Percentiles rank a stretch among this genome's conserved stretches.
These are phyloP conservation scores for Acanthurus lineatus DNA, from an alignment of 2,797 vertebrate genomes.

Conservation along the genomic window DNA sequence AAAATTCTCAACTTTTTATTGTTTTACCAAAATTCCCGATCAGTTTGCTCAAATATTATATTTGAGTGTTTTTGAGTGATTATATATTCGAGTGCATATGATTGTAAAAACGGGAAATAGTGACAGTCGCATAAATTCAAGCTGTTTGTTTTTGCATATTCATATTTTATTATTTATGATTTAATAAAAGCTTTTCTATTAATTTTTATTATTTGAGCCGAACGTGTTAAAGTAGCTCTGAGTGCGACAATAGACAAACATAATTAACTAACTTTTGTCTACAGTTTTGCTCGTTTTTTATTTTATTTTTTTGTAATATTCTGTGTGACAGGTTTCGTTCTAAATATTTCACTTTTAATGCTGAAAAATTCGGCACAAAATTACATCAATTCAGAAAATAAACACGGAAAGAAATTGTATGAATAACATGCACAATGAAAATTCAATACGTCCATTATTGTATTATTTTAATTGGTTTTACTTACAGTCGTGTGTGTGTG, in stretches of 20 bases:
- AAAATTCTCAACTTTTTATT: not conserved
- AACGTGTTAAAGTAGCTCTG: not conserved
- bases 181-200: no score
- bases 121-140: not conserved
- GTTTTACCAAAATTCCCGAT: not conserved
- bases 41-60: not conserved
- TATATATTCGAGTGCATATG: not conserved
- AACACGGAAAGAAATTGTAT: not conserved
- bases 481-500: no score
- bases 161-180: not conserved
- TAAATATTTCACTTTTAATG: not conserved
- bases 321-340: accelerated
- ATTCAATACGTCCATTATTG: no score
- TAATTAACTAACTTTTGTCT: not conserved
- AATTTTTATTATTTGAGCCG: not conserved
- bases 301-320: not conserved
- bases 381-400: no score
- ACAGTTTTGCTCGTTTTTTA: not conserved
- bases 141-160: not conserved
- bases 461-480: no score
- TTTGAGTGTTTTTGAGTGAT: no score
- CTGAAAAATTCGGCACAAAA: not conserved
- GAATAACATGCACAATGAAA: not conserved
- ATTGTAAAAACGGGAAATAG: no score
- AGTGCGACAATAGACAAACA: not conserved